Conservation (phyloP, 2,888 invertebrate genomes). For the Melipona bicolor region DNA sequence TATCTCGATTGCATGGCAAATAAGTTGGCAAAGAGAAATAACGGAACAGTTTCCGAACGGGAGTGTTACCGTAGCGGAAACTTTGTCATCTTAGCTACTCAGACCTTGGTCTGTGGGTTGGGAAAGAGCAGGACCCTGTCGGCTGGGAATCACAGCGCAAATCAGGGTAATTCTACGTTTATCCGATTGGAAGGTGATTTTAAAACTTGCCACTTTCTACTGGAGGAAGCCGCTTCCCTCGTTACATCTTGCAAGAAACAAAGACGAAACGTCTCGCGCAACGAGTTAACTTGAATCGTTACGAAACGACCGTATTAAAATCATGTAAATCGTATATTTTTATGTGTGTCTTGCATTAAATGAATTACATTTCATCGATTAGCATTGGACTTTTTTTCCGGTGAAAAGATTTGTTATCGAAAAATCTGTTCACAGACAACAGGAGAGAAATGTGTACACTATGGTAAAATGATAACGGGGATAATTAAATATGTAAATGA, state of each 20-base stretch:
- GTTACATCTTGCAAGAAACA: conserved; percentile 51
- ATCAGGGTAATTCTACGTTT: conserved; percentile 72
- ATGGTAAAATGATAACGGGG: neutral
- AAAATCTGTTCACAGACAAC: neutral
- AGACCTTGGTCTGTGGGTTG: conserved; percentile 54
- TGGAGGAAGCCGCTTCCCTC: conserved; percentile 50
- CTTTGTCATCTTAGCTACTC: conserved; percentile 70
- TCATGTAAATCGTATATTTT: too few species aligned
- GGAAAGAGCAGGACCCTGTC: conserved; percentile 64
- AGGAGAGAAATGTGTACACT: neutral
- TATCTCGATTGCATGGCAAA: conserved; percentile 30
- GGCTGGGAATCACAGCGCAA: conserved; percentile 65
- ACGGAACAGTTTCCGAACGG: conserved; percentile 57
- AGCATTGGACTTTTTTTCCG: neutral
- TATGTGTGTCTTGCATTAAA: neutral
- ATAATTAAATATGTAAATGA: neutral
- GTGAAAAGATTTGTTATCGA: neutral
- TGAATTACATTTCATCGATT: neutral
- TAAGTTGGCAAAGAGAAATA: conserved; percentile 48
- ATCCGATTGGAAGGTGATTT: conserved; percentile 71
- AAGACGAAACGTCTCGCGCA: conserved; percentile 38
- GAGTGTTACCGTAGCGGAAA: conserved; percentile 63
- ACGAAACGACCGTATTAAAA: neutral
- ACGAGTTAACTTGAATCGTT: conserved; percentile 27
- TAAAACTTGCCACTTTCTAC: conserved; percentile 72